Evolutionary conservation across 2,797 vertebrate species (phyloP), one percentile per base, ranked within the genome.

Genomic region (Neoniphon sammara): DNA sequence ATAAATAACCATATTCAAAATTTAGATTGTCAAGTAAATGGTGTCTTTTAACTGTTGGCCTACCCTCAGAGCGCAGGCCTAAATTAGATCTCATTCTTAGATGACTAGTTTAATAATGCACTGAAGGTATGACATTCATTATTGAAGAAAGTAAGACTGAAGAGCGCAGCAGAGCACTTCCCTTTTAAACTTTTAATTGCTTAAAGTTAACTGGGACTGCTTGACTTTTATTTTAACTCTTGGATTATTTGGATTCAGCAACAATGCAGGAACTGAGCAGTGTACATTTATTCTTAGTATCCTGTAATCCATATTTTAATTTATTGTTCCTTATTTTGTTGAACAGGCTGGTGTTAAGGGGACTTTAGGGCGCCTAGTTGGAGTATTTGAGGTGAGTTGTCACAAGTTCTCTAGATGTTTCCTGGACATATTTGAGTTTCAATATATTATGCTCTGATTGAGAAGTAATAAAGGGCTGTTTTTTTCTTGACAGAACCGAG

Each of bases 271-370:
- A 79, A 62, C 70, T 46, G 1, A 1, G 39, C 12, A 42, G 39
- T 9, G 36, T 9, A 39, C 4, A 7, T 39, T 39, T 39, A 39
- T 39, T 39, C 11, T n/a, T n/a, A n/a, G n/a, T n/a, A n/a, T n/a
- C n/a, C 36, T 39, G 8, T 10, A 39, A 9, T 39, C 8, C 63
- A 30, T 3, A 12, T 77, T 77, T n/a, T 54, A 17, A 55, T 60
- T 68, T 0, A 30, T 46, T 44, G 50, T 78, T 65, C 7, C 77
- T 67, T 56, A 2, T 75, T 66, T 80, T 64, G 8, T 49, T 62
- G 60, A 66, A 59, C 86, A 99, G 98, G 98, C 98, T 85, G 98
- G 98, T 83, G 98, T 99, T 82, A 99, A 98, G 95, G 98, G 98
- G 91, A 98, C 95, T 39, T 92, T 99, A 91, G 98, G 98, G 91